Evolutionary conservation across 2,888 invertebrate species (phyloP), one percentile per base, ranked within the genome.

Genomic region (Norana najaformis): DNA sequence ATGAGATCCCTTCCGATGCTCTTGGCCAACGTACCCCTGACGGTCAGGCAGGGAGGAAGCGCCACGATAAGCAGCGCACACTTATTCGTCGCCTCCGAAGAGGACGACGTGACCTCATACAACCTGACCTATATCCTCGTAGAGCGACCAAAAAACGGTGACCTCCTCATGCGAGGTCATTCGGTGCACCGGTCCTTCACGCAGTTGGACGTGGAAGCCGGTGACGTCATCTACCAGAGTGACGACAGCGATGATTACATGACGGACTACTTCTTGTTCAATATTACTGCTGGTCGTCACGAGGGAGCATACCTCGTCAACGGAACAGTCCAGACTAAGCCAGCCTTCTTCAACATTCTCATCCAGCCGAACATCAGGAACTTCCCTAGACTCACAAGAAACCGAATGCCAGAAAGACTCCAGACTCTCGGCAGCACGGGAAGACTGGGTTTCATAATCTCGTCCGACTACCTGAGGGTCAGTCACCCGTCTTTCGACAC

Each of bases 151-250:
- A 93, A 93, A 16, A 93, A 93, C 90, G 94, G 95, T 20, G 92
- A 92, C 39, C 91, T 94, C 36, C 93, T 93, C 89, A 93, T 93
- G 89, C 91, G 93, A 18, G 93, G 93, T 13, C 91, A 92, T 0
- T 92, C 93, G 35, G 92, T 94, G 39, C 92, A 93, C 20, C 47
- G 90, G 34, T 83, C 89, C 14, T 95, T 95, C 92, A 94, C 94
- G 11, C 95, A 95, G 91, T 93, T 93, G 83, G 94, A 95, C 88
- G 92, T 95, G 35, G 93, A 94, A 88, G 91, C 93, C n/a, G 94
- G 94, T 8, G 92, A 93, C 83, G 92, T 95, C 20, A 92, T 93
- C 0, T 95, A 94, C 90, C 93, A 93, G 90, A 94, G 93, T 88
- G 92, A 93, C 88, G 92, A 93, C 11, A 92, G 93, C 36, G 89